Evolutionary conservation across 2,888 invertebrate species (phyloP).

Genomic region (Noctua fimbriata): DNA sequence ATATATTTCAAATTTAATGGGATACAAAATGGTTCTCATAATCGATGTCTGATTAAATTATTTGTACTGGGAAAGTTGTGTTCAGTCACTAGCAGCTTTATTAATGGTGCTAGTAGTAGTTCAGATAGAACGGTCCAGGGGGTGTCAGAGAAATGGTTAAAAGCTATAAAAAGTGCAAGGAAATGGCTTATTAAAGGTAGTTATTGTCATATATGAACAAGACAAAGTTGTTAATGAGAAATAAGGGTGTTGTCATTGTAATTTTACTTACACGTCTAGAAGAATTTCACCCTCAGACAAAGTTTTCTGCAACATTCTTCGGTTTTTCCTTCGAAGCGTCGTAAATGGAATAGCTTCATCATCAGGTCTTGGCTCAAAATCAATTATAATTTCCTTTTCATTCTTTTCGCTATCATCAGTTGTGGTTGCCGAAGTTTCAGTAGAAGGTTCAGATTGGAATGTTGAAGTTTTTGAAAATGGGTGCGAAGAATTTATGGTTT

Average conservation of each 20-base stretch:
- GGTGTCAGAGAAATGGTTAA: neutral
- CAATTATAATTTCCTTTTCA: slow-evolving; percentile 95
- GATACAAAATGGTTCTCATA: neutral
- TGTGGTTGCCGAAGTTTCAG: slow-evolving; percentile 88
- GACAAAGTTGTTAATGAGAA: neutral
- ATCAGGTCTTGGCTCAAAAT: slow-evolving; percentile 94
- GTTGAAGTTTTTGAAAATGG: slow-evolving; percentile 88
- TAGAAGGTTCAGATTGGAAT: slow-evolving; percentile 89
- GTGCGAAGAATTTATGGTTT: slow-evolving; percentile 83
- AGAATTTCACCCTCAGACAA: slow-evolving; percentile 95
- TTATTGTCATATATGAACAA: neutral
- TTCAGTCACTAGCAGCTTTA: neutral
- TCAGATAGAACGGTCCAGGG: neutral
- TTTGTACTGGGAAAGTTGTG: neutral
- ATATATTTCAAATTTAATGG: slow-evolving; percentile 1
- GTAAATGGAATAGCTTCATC: slow-evolving; percentile 92
- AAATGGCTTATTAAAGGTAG: neutral
- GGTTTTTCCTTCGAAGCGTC: slow-evolving; percentile 87
- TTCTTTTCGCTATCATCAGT: slow-evolving; percentile 91
- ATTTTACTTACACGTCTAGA: slow-evolving; percentile 87
- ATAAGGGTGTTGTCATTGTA: neutral
- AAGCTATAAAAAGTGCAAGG: neutral
- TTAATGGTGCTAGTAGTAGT: neutral
- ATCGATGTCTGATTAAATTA: neutral
- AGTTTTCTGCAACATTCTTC: slow-evolving; percentile 92